Evolutionary conservation across 2,888 invertebrate species (phyloP).

Genomic region (Elaeidobius kamerunicus): DNA sequence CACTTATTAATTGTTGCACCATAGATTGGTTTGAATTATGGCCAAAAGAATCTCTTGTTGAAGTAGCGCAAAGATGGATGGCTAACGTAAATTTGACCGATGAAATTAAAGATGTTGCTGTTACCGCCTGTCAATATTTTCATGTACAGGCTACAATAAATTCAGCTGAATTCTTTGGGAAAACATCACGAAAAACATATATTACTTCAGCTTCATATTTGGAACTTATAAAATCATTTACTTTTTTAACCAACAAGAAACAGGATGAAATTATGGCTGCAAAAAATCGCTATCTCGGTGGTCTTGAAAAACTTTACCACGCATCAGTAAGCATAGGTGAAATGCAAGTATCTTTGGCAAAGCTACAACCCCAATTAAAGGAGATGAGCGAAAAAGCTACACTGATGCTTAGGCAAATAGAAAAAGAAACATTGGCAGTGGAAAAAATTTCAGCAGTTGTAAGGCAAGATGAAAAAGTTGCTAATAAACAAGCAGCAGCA

Average conservation of each 20-base stretch:
- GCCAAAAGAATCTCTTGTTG: conserved; percentile 85
- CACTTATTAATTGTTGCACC: conserved; percentile 83
- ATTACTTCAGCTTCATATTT: conserved; percentile 84
- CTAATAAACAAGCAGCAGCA: conserved; percentile 81
- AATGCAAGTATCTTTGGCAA: conserved; percentile 74
- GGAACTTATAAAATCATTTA: conserved; percentile 75
- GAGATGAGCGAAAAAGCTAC: conserved; percentile 69
- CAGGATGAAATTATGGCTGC: conserved; percentile 71
- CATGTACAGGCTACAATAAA: conserved; percentile 71
- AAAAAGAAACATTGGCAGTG: conserved; percentile 70
- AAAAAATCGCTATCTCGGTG: conserved; percentile 57
- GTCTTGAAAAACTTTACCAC: conserved; percentile 71
- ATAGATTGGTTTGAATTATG: conserved; percentile 89
- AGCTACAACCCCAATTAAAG: conserved; percentile 71
- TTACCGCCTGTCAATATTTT: conserved; percentile 79
- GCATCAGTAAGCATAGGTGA: conserved; percentile 72
- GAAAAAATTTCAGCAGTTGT: conserved; percentile 77
- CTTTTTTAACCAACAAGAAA: conserved; percentile 65
- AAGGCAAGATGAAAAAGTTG: conserved; percentile 77
- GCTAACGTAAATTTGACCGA: conserved; percentile 71
- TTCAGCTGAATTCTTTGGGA: conserved; percentile 61
- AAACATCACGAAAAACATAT: conserved; percentile 71
- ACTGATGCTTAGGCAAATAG: conserved; percentile 74
- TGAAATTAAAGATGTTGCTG: conserved; percentile 37
- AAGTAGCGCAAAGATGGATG: conserved; percentile 74